Base-by-base conservation (phyloP, 2,888 invertebrate genomes). In the Mesorhabditis spiculigera region DNA sequence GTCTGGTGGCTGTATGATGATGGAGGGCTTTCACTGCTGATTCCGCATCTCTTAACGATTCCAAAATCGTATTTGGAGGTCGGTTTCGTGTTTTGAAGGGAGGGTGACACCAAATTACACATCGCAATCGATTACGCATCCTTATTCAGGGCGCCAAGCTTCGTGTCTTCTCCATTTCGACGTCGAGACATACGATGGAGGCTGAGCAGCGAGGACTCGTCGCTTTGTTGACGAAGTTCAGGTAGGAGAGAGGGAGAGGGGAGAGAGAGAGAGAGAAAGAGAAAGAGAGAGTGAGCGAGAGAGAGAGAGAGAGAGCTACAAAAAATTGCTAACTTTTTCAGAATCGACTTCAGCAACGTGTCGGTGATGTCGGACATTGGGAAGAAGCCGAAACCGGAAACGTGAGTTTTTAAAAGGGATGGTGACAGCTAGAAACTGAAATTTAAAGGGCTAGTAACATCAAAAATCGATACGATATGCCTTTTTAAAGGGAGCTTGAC, bases 261-360 rank as follows among this genome's bases (percentile, higher is more conserved):
- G 28, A 28, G 28, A 28, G 28, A n/a, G 28, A 28, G 28, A 28
- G 28, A 28, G 28, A 28, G 28, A 28, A 3, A 28, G 28, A 28
- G 28, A 28, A 3, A 28, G 28, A 28, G 28, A 1, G 28, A 28
- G 28, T 1, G 28, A 28, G 28, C 28, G 28, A 28, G 28, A 28
- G 28, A 28, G 28, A 28, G 28, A 28, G 28, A 1, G 28, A 28
- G 28, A 28, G 28, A 28, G 28, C 1, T 28, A 28, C 28, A 28
- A 28, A 28, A 95, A 75, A 89, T 98, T 43, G 88, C 97, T 65
- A 93, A 93, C 4, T 97, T 96, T 89, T 97, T 98, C 88, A 90
- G 97, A 71, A 97, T 98, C 84, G 94, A 96, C 87, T 97, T 94
- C 87, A 93, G 95, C 0, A 94, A 95, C 75, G 89, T 97, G 76